Base-by-base conservation (phyloP, 2,888 invertebrate species). In the Apamea monoglypha region DNA sequence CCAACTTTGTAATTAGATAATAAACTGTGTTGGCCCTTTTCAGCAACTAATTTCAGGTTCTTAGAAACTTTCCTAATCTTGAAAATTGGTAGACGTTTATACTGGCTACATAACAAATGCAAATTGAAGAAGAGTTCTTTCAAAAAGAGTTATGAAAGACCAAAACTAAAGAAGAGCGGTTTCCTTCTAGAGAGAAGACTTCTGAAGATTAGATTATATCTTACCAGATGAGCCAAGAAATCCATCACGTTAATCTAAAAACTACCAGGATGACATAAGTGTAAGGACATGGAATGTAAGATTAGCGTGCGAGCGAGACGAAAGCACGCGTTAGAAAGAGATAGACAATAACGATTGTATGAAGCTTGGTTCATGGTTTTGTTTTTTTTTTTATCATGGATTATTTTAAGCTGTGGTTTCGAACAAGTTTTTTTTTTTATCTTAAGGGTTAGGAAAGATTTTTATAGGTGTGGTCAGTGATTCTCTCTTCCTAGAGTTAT, bases 271-370 rank as follows among this genome's bases (percentile, higher is more conserved):
- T 85, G 84, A 86, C 89, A 88, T 88, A 87, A 86, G 76, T 83
- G 74, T 66, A 25, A 80, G 79, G 76, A 78, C 61, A 32, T 74
- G 78, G 89, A 87, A 89, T 89, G 84, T 80, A 81, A 80, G 85
- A 88, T 86, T 82, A 88, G 80, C 53, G 87, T 81, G 83, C 63
- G 85, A 89, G 75, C 59, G 88, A 78, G 86, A 89, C 71, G 66
- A 0, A 70, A 64, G 36, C 76, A 75, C 16, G 64, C 40, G 84
- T 40, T 71, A 82, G 87, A 90, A 44, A 61, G 85, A 53, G 80
- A 86, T 44, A 75, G 73, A 72, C 70, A 84, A 89, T 88, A 89
- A 90, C 91, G 86, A 87, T 76, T 91, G 84, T 89, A 89, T 91
- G 88, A 82, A 87, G 89, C 87, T n/a, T 78, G 80, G 84, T 87